phyloP scores from a whole-genome alignment of 2,113 vertebrate species.

The Rana temporaria region DNA sequence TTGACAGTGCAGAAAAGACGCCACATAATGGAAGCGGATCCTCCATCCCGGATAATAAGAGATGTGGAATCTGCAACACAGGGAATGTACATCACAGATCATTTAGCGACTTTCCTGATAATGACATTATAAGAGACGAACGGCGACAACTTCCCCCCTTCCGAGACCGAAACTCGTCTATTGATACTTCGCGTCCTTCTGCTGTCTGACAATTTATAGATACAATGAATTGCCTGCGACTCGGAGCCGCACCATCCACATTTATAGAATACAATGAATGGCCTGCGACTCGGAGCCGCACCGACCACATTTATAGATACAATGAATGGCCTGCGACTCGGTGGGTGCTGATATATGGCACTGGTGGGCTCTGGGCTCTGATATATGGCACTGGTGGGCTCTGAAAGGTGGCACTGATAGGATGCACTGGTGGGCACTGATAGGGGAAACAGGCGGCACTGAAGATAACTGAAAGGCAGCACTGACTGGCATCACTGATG shows the following conservation, averaged over 20 bases:
- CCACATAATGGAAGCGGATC: neutral
- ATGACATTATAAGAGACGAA: neutral
- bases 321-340: too few relatives aligned
- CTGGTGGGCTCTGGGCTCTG: too few relatives aligned
- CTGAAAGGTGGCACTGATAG: too few relatives aligned
- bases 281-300: neutral
- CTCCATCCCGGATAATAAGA: neutral
- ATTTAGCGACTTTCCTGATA: neutral
- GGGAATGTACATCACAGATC: neutral
- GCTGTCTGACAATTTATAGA: neutral
- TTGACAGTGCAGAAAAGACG: neutral
- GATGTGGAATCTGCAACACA: neutral
- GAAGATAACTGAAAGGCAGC: too few relatives aligned
- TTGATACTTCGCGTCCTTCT: conserved; percentile 20
- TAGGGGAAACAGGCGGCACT: too few relatives aligned
- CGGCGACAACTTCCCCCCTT: neutral
- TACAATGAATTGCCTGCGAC: neutral
- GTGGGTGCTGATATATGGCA: too few relatives aligned
- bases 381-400: too few relatives aligned
- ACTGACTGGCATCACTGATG: too few relatives aligned
- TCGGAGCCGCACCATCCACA: neutral
- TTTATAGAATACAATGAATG: neutral
- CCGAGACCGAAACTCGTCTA: conserved; percentile 7
- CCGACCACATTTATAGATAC: too few relatives aligned
- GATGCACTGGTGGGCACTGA: too few relatives aligned